A percentile compares a stretch with the other conserved stretches of the same genome.
phyloP scores from a whole-genome alignment of 2,113 vertebrate species.

The Salvator merianae region DNA sequence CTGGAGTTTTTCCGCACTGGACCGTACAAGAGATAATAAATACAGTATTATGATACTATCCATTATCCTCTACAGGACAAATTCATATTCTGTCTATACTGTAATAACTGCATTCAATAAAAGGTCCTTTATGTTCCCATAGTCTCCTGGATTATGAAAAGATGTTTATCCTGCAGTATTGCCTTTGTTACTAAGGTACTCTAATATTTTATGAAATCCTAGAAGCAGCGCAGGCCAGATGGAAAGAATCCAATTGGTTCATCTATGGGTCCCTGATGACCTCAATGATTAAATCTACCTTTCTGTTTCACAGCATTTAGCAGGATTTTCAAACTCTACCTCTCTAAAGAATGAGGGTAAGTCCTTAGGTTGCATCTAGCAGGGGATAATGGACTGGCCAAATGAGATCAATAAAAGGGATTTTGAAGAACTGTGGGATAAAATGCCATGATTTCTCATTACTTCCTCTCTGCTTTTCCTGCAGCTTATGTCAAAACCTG shows the following conservation, averaged over 20 bases:
- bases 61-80: neutral
- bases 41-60: neutral
- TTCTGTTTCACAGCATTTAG: slow-evolving; percentile 40
- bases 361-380: slow-evolving; percentile 27
- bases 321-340: slow-evolving; percentile 50
- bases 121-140: neutral
- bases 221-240: slow-evolving; percentile 10
- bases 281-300: slow-evolving; percentile 37
- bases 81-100: slow-evolving; percentile 18
- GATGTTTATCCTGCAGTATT: neutral
- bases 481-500: slow-evolving; percentile 46
- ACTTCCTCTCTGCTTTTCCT: slow-evolving; percentile 39
- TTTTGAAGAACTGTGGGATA: slow-evolving; percentile 56
- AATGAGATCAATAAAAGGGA: slow-evolving; percentile 62
- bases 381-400: slow-evolving; percentile 45
- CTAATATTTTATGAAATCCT: slow-evolving; percentile 1
- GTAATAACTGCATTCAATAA: neutral
- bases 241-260: slow-evolving; percentile 27
- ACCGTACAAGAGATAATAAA: neutral
- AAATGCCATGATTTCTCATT: slow-evolving; percentile 60
- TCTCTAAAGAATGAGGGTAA: slow-evolving; percentile 30
- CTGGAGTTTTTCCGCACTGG: slow-evolving; percentile 4
- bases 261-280: slow-evolving; percentile 30
- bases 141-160: neutral
- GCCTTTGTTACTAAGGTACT: neutral